Conservation (phyloP, 2,797 vertebrate species). For the Arrhamphus sclerolepis region DNA sequence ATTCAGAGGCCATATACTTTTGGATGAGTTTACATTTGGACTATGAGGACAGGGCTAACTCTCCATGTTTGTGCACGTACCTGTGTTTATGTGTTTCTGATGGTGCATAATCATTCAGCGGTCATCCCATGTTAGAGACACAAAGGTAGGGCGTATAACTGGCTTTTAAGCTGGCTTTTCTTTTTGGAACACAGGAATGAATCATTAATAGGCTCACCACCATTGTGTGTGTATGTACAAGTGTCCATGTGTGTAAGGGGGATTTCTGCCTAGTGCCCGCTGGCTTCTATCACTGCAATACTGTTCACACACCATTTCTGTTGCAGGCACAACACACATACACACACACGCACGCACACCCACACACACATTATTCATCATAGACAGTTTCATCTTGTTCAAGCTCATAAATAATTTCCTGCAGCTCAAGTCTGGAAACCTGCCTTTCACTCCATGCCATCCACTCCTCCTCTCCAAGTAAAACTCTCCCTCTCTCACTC, state of each 20-base stretch:
- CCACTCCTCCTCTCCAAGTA: conserved; percentile 63
- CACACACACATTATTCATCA: conserved; percentile 69
- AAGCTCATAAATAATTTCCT: conserved; percentile 81
- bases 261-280: conserved; percentile 66
- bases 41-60: no score
- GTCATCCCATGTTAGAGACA: conserved; percentile 53
- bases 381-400: conserved; percentile 76
- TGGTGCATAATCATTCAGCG: conserved; percentile 26
- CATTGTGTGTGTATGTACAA: conserved; percentile 27
- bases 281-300: conserved; percentile 70
- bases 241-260: conserved; percentile 39
- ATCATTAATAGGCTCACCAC: conserved; percentile 67
- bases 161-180: conserved; percentile 46
- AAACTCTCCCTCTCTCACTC: conserved; percentile 53
- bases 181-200: conserved; percentile 70
- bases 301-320: conserved; percentile 61
- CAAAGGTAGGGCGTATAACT: conserved; percentile 57
- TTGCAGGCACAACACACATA: conserved; percentile 24
- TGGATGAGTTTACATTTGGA: neutral
- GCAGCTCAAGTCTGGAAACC: conserved; percentile 82
- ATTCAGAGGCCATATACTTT: neutral
- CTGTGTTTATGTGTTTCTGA: no score
- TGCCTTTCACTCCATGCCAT: conserved; percentile 75
- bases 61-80: no score
- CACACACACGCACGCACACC: conserved; percentile 12